Conservation (phyloP, 2,797 vertebrate species). For the Amblyraja radiata region DNA sequence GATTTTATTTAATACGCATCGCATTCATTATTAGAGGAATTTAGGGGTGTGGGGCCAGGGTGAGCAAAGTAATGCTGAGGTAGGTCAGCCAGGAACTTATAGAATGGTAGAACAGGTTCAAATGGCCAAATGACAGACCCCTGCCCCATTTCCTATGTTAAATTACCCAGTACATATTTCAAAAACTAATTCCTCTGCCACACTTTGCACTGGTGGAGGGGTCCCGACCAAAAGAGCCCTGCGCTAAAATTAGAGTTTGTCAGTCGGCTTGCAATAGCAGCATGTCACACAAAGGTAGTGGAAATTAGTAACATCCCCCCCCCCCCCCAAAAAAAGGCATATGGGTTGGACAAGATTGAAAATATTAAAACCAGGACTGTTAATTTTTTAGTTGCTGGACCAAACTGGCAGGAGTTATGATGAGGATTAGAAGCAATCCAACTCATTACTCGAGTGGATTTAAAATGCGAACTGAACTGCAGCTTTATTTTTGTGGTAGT, state of each 20-base stretch:
- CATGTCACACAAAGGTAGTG: neutral
- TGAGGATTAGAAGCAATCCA: neutral
- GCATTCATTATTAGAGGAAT: too few relatives aligned
- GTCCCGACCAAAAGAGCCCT: neutral
- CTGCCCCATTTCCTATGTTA: neutral
- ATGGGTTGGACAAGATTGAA: neutral
- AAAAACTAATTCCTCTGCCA: too few relatives aligned
- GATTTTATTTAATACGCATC: too few relatives aligned
- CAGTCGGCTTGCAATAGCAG: neutral
- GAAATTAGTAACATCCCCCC: neutral
- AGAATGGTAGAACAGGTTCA: too few relatives aligned
- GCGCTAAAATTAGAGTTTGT: neutral
- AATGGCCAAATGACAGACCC: too few relatives aligned
- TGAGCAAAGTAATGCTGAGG: too few relatives aligned
- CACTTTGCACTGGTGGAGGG: neutral
- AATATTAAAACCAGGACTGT: neutral
- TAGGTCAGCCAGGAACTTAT: too few relatives aligned
- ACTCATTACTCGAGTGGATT: neutral
- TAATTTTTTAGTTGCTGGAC: neutral
- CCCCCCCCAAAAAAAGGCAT: neutral
- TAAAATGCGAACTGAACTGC: neutral
- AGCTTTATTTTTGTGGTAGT: neutral
- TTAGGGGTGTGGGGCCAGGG: too few relatives aligned
- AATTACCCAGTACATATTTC: neutral
- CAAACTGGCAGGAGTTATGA: neutral